Base-by-base conservation (phyloP, 2,797 vertebrate species). In the Iguana delicatissima region DNA sequence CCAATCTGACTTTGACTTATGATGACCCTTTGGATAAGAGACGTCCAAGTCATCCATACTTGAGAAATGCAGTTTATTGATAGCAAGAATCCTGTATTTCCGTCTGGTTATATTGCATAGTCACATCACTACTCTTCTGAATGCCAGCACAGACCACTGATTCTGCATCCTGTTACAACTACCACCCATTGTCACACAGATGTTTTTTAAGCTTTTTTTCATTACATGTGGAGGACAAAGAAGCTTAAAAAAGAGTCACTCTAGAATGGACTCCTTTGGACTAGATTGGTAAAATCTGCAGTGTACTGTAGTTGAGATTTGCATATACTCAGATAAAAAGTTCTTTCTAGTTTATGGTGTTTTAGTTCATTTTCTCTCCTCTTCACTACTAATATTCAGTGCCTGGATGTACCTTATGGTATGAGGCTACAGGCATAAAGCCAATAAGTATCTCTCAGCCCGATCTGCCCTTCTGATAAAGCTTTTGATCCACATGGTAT, bases 21-120 rank as follows among this genome's bases (percentile, higher is more conserved):
- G 57, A 12, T 90, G 89, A 95, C 86, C 89, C 55, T 52, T 85
- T 52, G 50, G 9, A 52, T 10, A 52, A 52, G 50, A 52, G 50
- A 42, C 42, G 50, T 10, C 50, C 50, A 52, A 52, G 50, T 52
- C 50, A 52, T 5, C 50, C 50, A 52, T 52, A 52, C 50, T 10
- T 52, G 50, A 52, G 50, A 52, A 52, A 52, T 52, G 50, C 50
- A 52, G 50, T 52, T 52, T 3, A 5, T 52, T 52, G 50, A 42
- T 52, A 52, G 50, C 92, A 93, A 91, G 38, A 20, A 62, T 38
- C 22, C 4, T 83, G 20, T 35, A 62, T 62, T 59, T 59, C 80
- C n/a, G 38, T 59, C 32, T 18, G n/a, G 16, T 62, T 59, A 52
- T 69, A 69, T 69, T 69, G 67, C 67, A 69, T 29, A 59, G 59